Conservation (phyloP, 2,113 vertebrate genomes). For the Arizona elegans region DNA sequence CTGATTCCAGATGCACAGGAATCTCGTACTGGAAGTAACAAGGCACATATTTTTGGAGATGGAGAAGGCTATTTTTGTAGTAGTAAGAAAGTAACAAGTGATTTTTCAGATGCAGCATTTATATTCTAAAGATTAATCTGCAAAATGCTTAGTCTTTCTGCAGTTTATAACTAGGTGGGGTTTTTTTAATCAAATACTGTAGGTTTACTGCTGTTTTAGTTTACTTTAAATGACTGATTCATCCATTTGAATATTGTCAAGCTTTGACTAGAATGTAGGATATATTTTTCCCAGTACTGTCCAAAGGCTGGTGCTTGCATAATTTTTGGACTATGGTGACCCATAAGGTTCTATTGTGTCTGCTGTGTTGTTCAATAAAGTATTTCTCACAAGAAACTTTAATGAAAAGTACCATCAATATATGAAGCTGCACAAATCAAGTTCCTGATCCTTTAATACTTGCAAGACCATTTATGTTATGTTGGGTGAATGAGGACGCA, state of each 20-base stretch:
- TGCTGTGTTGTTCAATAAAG: neutral
- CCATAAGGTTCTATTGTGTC: neutral
- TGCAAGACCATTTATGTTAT: neutral
- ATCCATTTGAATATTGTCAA: neutral
- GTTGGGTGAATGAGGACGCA: too few relatives aligned
- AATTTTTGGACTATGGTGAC: neutral
- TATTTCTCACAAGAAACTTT: neutral
- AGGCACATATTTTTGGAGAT: slow-evolving; percentile 37
- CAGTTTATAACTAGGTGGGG: neutral
- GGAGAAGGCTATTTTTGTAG: neutral
- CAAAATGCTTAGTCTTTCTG: neutral
- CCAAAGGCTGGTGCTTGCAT: neutral
- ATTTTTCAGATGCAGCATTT: slow-evolving; percentile 24
- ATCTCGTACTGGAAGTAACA: slow-evolving; percentile 32
- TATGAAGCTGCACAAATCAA: neutral
- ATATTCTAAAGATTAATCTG: neutral
- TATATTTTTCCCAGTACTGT: neutral
- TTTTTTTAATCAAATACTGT: neutral
- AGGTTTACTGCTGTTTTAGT: neutral
- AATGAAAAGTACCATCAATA: neutral
- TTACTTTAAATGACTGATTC: neutral
- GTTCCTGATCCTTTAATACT: neutral
- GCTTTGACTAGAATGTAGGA: neutral
- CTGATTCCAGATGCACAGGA: slow-evolving; percentile 42
- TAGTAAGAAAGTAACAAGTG: neutral